A percentile compares a stretch with the other conserved stretches of the same genome.
These are phyloP conservation scores for Mythimna vitellina DNA, from an alignment of 2,888 invertebrate species.

Conservation along the genomic window DNA sequence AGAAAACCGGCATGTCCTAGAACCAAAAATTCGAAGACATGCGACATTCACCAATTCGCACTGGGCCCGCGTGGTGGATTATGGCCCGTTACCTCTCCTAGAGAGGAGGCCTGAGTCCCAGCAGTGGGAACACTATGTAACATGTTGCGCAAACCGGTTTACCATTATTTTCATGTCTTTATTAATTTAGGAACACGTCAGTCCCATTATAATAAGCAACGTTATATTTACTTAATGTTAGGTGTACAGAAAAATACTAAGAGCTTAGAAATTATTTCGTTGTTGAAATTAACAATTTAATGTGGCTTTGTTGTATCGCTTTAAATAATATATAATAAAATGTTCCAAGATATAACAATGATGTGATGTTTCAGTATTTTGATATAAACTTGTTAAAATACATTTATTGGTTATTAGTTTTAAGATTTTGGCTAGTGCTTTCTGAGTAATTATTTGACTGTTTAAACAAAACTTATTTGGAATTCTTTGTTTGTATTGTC, in stretches of 20 bases:
- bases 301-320: background rate
- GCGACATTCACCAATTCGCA: no score
- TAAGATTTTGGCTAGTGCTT: conserved; percentile 20
- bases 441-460: background rate
- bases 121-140: no score
- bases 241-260: conserved; percentile 20
- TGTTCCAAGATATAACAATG: conserved; percentile 42
- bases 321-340: conserved; percentile 9
- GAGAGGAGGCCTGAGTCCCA: no score
- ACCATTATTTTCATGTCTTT: conserved; percentile 2
- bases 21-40: no score
- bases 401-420: conserved; percentile 52
- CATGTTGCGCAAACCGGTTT: conserved; percentile 5
- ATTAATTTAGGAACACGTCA: background rate
- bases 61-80: no score
- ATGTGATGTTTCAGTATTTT: conserved; percentile 68
- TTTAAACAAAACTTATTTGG: background rate
- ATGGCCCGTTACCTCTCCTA: no score
- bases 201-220: conserved; percentile 9
- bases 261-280: conserved; percentile 37
- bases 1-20: no score
- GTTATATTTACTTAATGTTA: conserved; percentile 25
- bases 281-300: background rate
- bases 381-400: conserved; percentile 52
- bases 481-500: background rate